Evolutionary conservation across 2,113 vertebrate genomes (phyloP), one percentile per base, ranked within the genome.

Genomic region (Halcyon senegalensis): DNA sequence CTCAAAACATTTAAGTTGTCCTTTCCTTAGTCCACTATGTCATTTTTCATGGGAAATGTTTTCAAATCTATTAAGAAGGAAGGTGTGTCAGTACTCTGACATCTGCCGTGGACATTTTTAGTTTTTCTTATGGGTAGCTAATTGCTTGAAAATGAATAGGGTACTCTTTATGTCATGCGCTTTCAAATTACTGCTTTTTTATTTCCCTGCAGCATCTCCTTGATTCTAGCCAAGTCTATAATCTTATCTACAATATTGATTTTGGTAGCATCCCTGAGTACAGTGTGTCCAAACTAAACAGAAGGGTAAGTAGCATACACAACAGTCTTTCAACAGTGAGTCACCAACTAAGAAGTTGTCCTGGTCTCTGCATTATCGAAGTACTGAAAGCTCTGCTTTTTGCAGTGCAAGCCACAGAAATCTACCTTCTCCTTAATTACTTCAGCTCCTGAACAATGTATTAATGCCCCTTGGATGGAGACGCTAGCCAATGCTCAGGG

Each of bases 181-280:
- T 91, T 95, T 78, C 30, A 68, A 88, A 84, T 84, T 59, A 59
- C 69, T 78, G 68, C 4, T 14, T 67, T 58, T 80, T 39, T 90
- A 46, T 64, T 84, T 51, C 67, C 50, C 74, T 77, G 6, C 8
- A 70, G 59, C 62, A 56, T 5, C 59, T 83, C 67, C 39, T 67
- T 82, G 76, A 25, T 67, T 10, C 30, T 28, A 78, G 86, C 55
- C 74, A 91, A 80, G 73, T 67, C 35, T 93, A 73, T 68, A 44
- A 48, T 69, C 84, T 55, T 81, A 92, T 77, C 82, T 92, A 87
- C 33, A 18, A 1, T 64, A 83, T 30, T 72, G 86, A 91, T 96
- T 96, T 92, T 79, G 82, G 79, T 66, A 59, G 12, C n/a, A 41
- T 59, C 82, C 74, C 84, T 88, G 80, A 94, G 93, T 72, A 96